Evolutionary conservation across 2,888 invertebrate species (phyloP).

Genomic region (Hemithea aestivaria): DNA sequence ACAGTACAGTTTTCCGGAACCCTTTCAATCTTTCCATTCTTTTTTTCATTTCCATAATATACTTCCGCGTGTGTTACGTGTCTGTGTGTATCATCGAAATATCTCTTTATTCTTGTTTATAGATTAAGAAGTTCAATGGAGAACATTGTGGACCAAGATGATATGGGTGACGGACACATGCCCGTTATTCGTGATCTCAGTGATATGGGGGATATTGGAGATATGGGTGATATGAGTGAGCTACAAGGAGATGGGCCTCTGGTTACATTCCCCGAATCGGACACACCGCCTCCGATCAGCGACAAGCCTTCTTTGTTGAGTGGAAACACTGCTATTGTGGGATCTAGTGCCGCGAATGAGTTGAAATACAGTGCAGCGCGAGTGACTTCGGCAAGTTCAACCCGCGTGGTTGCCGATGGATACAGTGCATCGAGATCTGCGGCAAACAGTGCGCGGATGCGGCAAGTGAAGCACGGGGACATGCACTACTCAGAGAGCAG

Average conservation of each 20-base stretch:
- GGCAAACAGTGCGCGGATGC: constrained; percentile 69
- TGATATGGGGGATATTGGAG: constrained; percentile 70
- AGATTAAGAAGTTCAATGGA: constrained; percentile 87
- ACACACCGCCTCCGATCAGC: constrained; percentile 82
- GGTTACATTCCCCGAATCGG: constrained; percentile 90
- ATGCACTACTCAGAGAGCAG: constrained; percentile 89
- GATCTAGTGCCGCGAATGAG: constrained; percentile 80
- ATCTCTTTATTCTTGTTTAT: constrained; percentile 30
- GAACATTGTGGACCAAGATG: constrained; percentile 85
- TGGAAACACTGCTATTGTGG: constrained; percentile 61
- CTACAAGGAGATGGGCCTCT: constrained; percentile 80
- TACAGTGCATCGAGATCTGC: constrained; percentile 84
- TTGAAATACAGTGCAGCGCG: constrained; percentile 91
- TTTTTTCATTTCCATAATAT: constrained; percentile 18
- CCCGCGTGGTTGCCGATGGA: constrained; percentile 89
- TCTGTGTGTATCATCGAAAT: constrained; percentile 2
- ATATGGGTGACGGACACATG: constrained; percentile 63
- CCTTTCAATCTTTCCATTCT: constrained; percentile 28
- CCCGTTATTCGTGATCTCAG: constrained; percentile 71
- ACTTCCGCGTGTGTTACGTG: constrained; percentile 7
- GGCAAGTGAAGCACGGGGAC: constrained; percentile 87
- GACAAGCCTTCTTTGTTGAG: constrained; percentile 67
- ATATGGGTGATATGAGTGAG: constrained; percentile 73
- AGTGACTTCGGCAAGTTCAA: constrained; percentile 84
- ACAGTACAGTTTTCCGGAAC: constrained; percentile 53